Evolutionary conservation across 2,888 invertebrate genomes (phyloP), one percentile per base, ranked within the genome.

Genomic region (Lamellibrachia columna): DNA sequence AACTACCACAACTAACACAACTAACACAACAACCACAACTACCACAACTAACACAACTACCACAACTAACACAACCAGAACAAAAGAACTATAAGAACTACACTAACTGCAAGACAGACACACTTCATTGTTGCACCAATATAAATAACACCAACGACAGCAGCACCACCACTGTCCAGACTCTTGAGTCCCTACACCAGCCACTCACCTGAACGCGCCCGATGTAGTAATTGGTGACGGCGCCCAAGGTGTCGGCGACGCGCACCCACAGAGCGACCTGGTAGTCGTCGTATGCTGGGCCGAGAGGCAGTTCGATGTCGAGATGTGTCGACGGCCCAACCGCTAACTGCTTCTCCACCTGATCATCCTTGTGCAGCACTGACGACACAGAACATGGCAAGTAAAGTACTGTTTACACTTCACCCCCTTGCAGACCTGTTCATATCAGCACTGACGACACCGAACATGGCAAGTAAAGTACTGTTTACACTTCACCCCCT

Each of bases 211-310:
- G 55, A 3, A 95, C 93, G 7, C 53, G 91, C 7, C 93, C 94
- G 9, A 95, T 93, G 53, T 90, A 28, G 40, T 92, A 93, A 7
- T 52, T 92, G 0, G 93, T 93, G 22, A 92, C 90, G 6, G 95
- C 94, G 0, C 95, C 95, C 2, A 94, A 92, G 8, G 90, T 93
- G 93, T 96, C 96, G 15, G 92, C 93, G 52, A 95, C 94, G 7
- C 93, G 93, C 11, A 94, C 95, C 53, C 91, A 92, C 52, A 95
- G 94, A 0, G 90, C 92, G 93, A 95, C 93, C 15, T 93, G 92
- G 93, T 94, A 94, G 91, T 93, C 93, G 60, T 94, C 93, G 92
- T 94, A 94, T 8, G 93, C 92, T 0, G 95, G 94, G 3, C 95
- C 95, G 22, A 94, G 92, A 0, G 95, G 94, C 55, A 95, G 93